Conservation (phyloP, 2,797 vertebrate genomes). For the Danio aesculapii region DNA sequence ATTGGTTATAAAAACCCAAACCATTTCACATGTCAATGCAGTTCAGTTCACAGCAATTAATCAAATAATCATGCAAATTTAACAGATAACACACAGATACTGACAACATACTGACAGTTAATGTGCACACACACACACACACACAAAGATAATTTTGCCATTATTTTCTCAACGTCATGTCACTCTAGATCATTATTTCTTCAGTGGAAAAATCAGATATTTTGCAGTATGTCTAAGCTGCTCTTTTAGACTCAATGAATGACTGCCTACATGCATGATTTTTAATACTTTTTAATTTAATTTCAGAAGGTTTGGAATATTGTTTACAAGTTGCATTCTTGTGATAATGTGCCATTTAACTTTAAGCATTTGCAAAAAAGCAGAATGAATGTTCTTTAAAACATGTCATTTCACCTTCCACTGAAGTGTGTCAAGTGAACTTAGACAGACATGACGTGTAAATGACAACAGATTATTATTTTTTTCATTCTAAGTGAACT, state of each 20-base stretch:
- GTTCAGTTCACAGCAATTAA: constrained; percentile 11
- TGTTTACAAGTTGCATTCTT: not conserved
- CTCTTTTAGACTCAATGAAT: not conserved
- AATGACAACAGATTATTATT: not conserved
- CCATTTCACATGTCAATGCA: constrained; percentile 17
- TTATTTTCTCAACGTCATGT: not conserved
- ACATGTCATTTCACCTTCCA: not conserved
- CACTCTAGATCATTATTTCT: not conserved
- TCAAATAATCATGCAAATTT: constrained; percentile 36
- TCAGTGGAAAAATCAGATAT: not conserved
- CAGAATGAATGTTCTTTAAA: not conserved
- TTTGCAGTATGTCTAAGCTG: not conserved
- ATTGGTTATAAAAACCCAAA: not conserved
- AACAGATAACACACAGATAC: constrained; percentile 23
- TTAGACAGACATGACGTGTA: not conserved
- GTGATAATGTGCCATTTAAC: no score
- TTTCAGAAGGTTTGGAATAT: not conserved
- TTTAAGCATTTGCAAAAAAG: not conserved
- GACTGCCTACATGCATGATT: not conserved
- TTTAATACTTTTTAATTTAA: not conserved
- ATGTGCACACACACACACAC: not conserved
- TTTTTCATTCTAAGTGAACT: constrained; percentile 1
- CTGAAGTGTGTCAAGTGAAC: not conserved
- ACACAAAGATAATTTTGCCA: constrained; percentile 21
- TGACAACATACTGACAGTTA: constrained; percentile 31